Percentiles rank a stretch among this genome's conserved stretches.
phyloP scores from a whole-genome alignment of 2,797 vertebrate genomes.

The Sebastes minor region DNA sequence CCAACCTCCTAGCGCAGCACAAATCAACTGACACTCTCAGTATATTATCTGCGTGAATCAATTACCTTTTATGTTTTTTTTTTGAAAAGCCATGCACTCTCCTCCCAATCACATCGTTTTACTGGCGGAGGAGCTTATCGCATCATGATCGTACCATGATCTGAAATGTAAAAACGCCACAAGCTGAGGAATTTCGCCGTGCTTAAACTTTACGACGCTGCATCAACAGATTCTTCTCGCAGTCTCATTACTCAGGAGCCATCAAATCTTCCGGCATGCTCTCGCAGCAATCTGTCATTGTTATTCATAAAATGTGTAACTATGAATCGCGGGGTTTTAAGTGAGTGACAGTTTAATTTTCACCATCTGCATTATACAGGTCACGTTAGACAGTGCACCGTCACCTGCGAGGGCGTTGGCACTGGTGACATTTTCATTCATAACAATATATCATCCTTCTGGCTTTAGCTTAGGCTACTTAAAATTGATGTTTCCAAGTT shows the following conservation, averaged over 20 bases:
- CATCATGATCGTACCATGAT: conserved; percentile 41
- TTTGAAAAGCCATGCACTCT: conserved; percentile 18
- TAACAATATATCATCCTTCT: conserved; percentile 22
- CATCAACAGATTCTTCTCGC: conserved; percentile 39
- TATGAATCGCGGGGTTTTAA: conserved; percentile 57
- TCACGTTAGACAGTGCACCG: conserved; percentile 19
- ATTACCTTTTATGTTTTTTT: conserved; percentile 32
- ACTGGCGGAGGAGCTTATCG: not conserved
- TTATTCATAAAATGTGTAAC: conserved; percentile 69
- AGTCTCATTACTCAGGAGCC: conserved; percentile 54
- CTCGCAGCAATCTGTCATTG: conserved; percentile 57
- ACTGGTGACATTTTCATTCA: conserved; percentile 63
- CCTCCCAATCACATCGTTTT: conserved; percentile 21
- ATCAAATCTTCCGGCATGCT: conserved; percentile 41
- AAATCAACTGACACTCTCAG: conserved; percentile 6
- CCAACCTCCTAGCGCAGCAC: not conserved
- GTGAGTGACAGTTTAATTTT: conserved; percentile 81
- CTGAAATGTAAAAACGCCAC: conserved; percentile 25
- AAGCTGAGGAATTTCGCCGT: conserved; percentile 18
- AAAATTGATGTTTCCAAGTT: conserved; percentile 22
- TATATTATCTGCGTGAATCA: conserved; percentile 29
- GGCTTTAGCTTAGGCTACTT: not conserved
- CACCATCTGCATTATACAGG: conserved; percentile 51
- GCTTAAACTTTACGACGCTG: conserved; percentile 48
- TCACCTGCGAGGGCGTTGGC: conserved; percentile 43